Conservation (phyloP, 2,888 invertebrate species). For the Dasypolia templi region DNA sequence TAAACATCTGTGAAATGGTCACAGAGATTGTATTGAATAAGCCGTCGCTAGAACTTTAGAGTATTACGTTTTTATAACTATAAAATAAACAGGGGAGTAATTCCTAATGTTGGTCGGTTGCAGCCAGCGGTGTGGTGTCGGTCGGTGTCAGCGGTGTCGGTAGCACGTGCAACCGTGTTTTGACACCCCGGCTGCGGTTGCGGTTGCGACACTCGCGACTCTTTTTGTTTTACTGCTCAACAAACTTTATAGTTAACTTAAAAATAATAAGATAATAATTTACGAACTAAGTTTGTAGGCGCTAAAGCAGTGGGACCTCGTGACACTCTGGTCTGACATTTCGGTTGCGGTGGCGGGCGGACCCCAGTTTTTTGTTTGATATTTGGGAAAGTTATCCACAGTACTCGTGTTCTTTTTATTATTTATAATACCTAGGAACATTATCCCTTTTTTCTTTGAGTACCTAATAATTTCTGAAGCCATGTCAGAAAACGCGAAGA, state of each 20-base stretch:
- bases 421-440: conserved; percentile 15
- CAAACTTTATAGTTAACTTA: conserved; percentile 4
- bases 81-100: background rate
- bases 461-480: background rate
- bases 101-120: background rate
- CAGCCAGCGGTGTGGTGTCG: background rate
- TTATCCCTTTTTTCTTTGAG: conserved; percentile 19
- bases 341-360: conserved; percentile 21
- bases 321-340: conserved; percentile 24
- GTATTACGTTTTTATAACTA: background rate
- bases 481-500: background rate
- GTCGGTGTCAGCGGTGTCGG: conserved; percentile 27
- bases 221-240: conserved; percentile 15
- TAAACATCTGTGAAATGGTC: background rate
- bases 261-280: conserved; percentile 27
- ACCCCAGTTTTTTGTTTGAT: conserved; percentile 42
- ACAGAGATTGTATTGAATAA: background rate
- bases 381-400: conserved; percentile 32
- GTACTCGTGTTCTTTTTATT: conserved; percentile 19
- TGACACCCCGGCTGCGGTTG: conserved; percentile 51
- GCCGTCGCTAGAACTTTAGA: no score
- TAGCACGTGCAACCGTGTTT: conserved; percentile 13
- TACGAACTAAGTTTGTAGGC: conserved; percentile 13
- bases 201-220: conserved; percentile 2
- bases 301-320: background rate